Evolutionary conservation across 2,113 vertebrate genomes (phyloP), one percentile per base, ranked within the genome.

Genomic region (Nasalis larvatus): DNA sequence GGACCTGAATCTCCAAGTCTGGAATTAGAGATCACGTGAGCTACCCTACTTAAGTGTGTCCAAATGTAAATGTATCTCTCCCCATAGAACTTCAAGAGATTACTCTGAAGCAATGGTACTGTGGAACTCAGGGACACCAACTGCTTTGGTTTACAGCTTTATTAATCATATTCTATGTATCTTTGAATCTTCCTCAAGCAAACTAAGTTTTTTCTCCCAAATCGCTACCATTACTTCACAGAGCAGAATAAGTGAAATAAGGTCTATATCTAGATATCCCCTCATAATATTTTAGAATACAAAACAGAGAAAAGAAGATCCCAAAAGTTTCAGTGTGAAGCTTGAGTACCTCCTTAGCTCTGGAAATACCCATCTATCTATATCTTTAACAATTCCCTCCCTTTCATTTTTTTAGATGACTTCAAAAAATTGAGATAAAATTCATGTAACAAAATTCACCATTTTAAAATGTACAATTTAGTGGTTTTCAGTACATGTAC

Each of bases 391-490:
- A 76, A 77, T 76, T 47, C 23, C 37, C 37, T 80, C 32, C 85
- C 63, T 94, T 91, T 58, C 69, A 74, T 47, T 58, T 86, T 90
- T 84, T 93, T 37, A 86, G 68, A 86, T 30, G 32, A 91, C 37
- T 82, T 95, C 17, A 14, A 63, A 86, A 71, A 35, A 66, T 42
- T 84, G 27, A 80, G 81, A 54, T 94, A 86, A 90, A 89, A 93
- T 58, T 84, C 77, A 88, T 52, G 23, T 42, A 76, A 37, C 60
- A 63, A 63, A 63, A 63, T 68, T 68, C 30, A 47, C 42, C 42
- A 77, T 47, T 80, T 91, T 89, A 76, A 83, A 84, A 42, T 77
- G 42, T 40, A 42, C 20, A 78, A 25, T 35, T 42, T 42, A 71
- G 76, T n/a, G 63, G 23, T 37, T 81, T 93, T 58, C 49, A 23